Evolutionary conservation across 2,888 invertebrate species (phyloP), one percentile per base, ranked within the genome.

Genomic region (Phlogophora meticulosa): DNA sequence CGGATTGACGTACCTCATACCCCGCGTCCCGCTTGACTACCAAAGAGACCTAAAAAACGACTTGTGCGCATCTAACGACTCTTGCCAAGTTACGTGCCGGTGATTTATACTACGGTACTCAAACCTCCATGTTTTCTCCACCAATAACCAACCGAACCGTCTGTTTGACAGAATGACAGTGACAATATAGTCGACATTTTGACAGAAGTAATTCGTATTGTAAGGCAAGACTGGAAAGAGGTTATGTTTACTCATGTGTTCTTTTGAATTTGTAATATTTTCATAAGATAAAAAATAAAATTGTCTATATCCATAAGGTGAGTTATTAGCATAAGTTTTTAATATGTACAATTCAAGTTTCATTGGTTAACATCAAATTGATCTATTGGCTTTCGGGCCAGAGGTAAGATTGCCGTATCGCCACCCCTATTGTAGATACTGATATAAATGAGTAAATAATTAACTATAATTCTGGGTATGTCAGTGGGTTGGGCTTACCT

Each of bases 171-270:
- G 28, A 28, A 2, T 28, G 28, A 28, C 28, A 28, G 2, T 28
- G 28, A 28, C 28, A 28, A 2, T 28, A 4, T 5, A 28, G 2
- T 28, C 45, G 56, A 40, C 24, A n/a, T 5, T 7, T 10, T 32
- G 17, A 51, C 52, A 52, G 57, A 15, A 32, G 2, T 11, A 15
- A 45, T 32, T 13, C 11, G 9, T 13, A n/a, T n/a, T n/a, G n/a
- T n/a, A n/a, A n/a, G 13, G 22, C 10, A 42, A 61, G n/a, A 42
- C 5, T 13, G 24, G 15, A 22, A 10, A 32, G 58, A 75, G 72
- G 72, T 72, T 72, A 72, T 76, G 72, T 72, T 72, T 72, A 76
- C 70, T 76, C 70, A 49, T 76, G 76, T 68, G 63, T 17, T 46
- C 24, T 71, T n/a, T 34, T 34, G 3, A 46, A 42, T 48, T 48